Evolutionary conservation across 2,888 invertebrate species (phyloP).

Genomic region (Phalera bucephala): DNA sequence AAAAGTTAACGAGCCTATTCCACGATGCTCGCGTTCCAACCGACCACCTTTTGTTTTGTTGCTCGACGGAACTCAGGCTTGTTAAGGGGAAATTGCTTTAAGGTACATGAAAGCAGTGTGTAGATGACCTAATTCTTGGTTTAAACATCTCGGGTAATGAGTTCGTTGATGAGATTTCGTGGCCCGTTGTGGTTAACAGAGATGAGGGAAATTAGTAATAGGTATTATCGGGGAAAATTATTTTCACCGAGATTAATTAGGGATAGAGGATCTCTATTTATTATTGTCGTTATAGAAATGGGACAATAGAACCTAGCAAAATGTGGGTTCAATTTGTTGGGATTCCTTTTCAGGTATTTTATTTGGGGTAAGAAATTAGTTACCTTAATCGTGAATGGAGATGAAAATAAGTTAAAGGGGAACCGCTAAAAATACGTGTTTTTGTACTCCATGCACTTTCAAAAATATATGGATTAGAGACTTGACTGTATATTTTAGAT

Average conservation of each 20-base stretch:
- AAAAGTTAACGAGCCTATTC: constrained; percentile 79
- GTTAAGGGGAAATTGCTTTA: constrained; percentile 62
- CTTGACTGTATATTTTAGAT: too few relatives aligned
- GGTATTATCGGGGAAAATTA: not conserved
- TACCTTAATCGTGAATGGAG: too few relatives aligned
- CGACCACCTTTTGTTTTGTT: constrained; percentile 62
- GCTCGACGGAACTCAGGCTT: constrained; percentile 55
- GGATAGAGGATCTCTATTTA: not conserved
- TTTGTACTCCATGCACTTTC: too few relatives aligned
- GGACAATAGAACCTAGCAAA: too few relatives aligned
- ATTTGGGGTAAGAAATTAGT: not conserved
- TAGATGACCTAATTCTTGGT: constrained; percentile 52
- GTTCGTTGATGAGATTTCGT: constrained; percentile 34
- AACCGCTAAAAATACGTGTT: too few relatives aligned
- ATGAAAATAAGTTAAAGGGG: too few relatives aligned
- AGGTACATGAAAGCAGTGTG: constrained; percentile 55
- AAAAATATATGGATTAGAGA: too few relatives aligned
- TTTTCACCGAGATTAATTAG: not conserved
- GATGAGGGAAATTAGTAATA: constrained; percentile 12
- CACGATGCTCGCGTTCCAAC: constrained; percentile 54
- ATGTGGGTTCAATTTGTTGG: too few relatives aligned
- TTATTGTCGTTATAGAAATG: not conserved
- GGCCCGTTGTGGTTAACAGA: constrained; percentile 6
- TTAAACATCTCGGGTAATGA: constrained; percentile 40
- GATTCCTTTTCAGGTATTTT: too few relatives aligned